Conservation (phyloP, 2,113 vertebrate genomes). For the Alces alces region DNA sequence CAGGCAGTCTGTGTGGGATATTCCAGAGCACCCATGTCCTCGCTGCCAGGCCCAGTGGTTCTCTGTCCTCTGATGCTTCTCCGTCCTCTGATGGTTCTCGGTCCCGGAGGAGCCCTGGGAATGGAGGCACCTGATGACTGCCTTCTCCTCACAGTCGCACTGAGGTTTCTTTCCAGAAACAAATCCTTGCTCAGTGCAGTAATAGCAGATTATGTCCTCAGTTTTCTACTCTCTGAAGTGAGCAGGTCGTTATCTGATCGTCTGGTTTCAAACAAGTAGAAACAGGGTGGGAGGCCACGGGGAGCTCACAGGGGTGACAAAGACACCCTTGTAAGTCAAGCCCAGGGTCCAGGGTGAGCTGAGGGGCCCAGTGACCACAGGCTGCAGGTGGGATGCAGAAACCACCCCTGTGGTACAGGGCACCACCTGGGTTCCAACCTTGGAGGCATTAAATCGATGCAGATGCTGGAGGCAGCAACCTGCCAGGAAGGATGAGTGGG, state of each 20-base stretch:
- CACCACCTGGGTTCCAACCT: fast-evolving
- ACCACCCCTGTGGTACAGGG: fast-evolving
- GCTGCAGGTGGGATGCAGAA: no score
- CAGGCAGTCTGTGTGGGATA: not conserved
- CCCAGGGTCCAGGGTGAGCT: not conserved
- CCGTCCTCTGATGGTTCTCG: no score
- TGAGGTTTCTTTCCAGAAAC: conserved; percentile 49
- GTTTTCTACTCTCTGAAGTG: conserved; percentile 23
- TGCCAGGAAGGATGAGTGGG: no score
- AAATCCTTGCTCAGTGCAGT: conserved; percentile 20
- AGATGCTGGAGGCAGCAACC: not conserved
- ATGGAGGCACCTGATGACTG: not conserved
- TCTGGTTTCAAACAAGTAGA: not conserved
- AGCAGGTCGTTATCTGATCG: not conserved
- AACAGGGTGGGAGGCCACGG: not conserved
- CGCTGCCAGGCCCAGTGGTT: not conserved
- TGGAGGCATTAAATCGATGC: fast-evolving
- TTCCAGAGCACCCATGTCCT: not conserved
- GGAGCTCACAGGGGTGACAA: not conserved
- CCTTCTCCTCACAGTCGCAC: not conserved
- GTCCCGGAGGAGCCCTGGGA: not conserved
- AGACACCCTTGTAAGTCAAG: not conserved
- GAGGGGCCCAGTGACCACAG: not conserved
- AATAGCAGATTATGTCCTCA: conserved; percentile 37
- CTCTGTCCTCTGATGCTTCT: no score